A percentile compares a stretch with the other conserved stretches of the same genome.
Conservation (phyloP, 2,888 invertebrate species). For the Gastracanthus pulcherrimus region DNA sequence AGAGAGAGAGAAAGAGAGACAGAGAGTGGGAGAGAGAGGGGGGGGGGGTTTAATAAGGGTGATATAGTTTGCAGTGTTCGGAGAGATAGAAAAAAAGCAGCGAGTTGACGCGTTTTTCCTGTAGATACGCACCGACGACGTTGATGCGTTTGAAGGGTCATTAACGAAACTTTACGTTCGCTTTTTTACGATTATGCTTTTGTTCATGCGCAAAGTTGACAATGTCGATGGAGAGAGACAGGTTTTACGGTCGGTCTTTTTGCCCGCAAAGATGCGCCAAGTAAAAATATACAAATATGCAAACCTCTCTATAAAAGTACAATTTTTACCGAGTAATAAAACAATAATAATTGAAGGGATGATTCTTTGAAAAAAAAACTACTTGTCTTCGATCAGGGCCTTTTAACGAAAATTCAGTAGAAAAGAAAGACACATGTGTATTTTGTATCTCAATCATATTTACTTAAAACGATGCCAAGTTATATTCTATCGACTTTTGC, state of each 20-base stretch:
- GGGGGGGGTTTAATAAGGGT: neutral
- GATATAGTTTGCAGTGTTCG: constrained; percentile 6
- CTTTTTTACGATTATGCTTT: constrained; percentile 42
- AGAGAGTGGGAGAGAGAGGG: neutral
- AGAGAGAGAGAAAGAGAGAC: neutral
- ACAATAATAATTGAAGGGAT: constrained; percentile 37
- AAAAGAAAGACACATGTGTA: constrained; percentile 24
- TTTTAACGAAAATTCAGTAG: constrained; percentile 31
- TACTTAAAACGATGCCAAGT: constrained; percentile 41
- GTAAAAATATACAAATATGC: constrained; percentile 31
- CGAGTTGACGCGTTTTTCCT: constrained; percentile 17
- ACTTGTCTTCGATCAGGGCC: constrained; percentile 40
- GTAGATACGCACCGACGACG: constrained; percentile 25
- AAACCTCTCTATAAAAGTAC: constrained; percentile 44
- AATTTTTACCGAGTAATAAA: constrained; percentile 39
- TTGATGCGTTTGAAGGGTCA: constrained; percentile 40
- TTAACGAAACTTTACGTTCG: constrained; percentile 47
- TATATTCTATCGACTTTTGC: constrained; percentile 43
- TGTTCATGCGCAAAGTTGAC: constrained; percentile 25
- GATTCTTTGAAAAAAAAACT: constrained; percentile 27
- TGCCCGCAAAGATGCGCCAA: constrained; percentile 25
- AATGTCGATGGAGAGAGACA: constrained; percentile 12
- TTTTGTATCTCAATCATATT: constrained; percentile 47
- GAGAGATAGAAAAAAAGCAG: constrained; percentile 13
- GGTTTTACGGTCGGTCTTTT: constrained; percentile 30